These are phyloP conservation scores for Xestia sexstrigata DNA, from an alignment of 2,888 invertebrate species.

Conservation along the genomic window DNA sequence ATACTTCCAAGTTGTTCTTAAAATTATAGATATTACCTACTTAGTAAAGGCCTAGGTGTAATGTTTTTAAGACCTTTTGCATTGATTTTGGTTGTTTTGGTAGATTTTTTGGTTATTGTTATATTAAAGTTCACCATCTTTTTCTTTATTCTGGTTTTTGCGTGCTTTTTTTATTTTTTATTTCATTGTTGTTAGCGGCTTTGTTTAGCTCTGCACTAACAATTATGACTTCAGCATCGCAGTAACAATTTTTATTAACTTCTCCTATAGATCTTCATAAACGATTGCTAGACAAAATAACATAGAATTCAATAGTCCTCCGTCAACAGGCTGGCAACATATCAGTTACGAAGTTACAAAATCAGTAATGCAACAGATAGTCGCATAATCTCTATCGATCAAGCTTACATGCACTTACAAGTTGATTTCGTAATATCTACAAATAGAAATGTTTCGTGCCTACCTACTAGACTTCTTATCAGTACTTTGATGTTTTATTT, in stretches of 20 bases:
- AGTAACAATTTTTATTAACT: too few relatives aligned
- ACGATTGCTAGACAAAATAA: background rate
- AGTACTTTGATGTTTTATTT: constrained; percentile 87
- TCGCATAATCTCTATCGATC: constrained; percentile 46
- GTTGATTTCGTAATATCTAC: constrained; percentile 70
- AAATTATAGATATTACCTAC: constrained; percentile 11
- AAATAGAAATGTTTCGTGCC: constrained; percentile 70
- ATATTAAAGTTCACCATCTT: background rate
- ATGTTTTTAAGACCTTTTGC: background rate
- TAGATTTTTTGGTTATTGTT: background rate
- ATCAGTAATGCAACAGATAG: constrained; percentile 32
- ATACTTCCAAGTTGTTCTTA: constrained; percentile 17
- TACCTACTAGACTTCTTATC: constrained; percentile 71
- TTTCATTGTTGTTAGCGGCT: background rate
- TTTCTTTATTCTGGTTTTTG: background rate
- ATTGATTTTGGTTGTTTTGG: constrained; percentile 1
- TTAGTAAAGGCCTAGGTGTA: constrained; percentile 1
- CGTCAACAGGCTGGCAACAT: constrained; percentile 20
- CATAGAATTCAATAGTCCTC: background rate
- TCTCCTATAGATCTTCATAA: background rate
- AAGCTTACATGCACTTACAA: constrained; percentile 53
- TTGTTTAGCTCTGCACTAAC: background rate
- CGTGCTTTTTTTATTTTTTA: too few relatives aligned
- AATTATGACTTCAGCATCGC: background rate
- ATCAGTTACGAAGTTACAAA: constrained; percentile 15